A percentile compares a stretch with the other conserved stretches of the same genome.
These are phyloP conservation scores for Cydia pomonella DNA, from an alignment of 1,140 invertebrate species.

Conservation along the genomic window DNA sequence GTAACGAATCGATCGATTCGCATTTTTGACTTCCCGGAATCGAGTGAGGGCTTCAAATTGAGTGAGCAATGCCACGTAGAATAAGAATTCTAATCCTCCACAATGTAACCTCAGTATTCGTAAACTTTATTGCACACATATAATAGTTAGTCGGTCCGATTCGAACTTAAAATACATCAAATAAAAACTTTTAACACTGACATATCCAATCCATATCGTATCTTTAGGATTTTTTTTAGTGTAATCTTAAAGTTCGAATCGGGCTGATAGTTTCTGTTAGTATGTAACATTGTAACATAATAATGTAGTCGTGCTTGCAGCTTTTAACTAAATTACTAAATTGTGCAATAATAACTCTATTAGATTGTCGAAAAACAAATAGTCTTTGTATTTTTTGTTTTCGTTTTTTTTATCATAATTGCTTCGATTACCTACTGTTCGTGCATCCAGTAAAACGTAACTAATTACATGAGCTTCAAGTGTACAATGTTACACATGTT, in stretches of 20 bases:
- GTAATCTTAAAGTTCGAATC: too few species aligned
- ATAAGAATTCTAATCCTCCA: background rate
- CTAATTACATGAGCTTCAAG: background rate
- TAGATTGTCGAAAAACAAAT: slow-evolving; percentile 6
- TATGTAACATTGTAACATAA: slow-evolving; percentile 3
- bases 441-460: background rate
- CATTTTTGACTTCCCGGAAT: slow-evolving; percentile 11
- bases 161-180: too few species aligned
- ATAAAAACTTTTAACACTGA: too few species aligned
- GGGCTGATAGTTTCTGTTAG: background rate
- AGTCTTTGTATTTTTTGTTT: slow-evolving; percentile 5
- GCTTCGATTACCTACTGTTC: slow-evolving; percentile 15
- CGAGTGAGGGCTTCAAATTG: background rate
- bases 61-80: background rate
- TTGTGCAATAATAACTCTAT: slow-evolving; percentile 26
- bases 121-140: too few species aligned
- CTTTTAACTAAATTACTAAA: slow-evolving; percentile 22
- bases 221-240: too few species aligned
- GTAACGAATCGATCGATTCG: background rate
- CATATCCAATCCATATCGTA: too few species aligned
- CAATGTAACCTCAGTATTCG: too few species aligned
- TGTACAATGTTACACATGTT: background rate
- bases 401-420: background rate
- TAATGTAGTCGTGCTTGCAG: background rate
- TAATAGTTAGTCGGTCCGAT: too few species aligned